Evolutionary conservation across 2,113 vertebrate species (phyloP), one percentile per base, ranked within the genome.

Genomic region (Melanostigma gelatinosum): DNA sequence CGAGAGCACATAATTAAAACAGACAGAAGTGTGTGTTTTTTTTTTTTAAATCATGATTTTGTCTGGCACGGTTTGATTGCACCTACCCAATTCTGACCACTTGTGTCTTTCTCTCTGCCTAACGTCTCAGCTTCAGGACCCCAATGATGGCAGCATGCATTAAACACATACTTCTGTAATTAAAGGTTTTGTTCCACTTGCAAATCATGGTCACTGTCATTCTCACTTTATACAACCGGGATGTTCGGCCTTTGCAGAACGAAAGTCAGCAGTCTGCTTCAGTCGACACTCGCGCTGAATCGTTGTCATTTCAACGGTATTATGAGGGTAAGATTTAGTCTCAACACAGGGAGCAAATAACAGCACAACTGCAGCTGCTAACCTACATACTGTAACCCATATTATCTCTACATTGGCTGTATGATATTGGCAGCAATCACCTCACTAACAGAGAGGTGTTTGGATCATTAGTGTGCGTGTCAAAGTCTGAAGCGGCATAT

Each of bases 111-210:
- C 50, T 46, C 42, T 61, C 52, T 82, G 75, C 55, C 60, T 73
- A 61, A 24, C 71, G 68, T 82, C 74, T 83, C 71, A 55, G 29
- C 50, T 68, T 40, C 18, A 64, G 62, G 58, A 70, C 83, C 57
- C 62, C 64, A 29, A 38, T 32, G 52, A 77, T 79, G 75, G 63
- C 77, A 36, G 62, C 50, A 38, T 24, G 68, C 64, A 63, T 84
- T 81, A 85, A 82, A 89, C 83, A 85, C 77, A 54, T 86, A 84
- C 85, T 69, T 72, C 62, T 50, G 50, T 83, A 83, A 90, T 87
- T 86, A 75, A 87, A 50, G 38, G 44, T 60, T 92, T 91, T 85
- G 86, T 91, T 93, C 92, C 85, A 76, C 75, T 91, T 77, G 84
- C 82, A 92, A 90, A 92, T 93, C 87, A 88, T 67, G 12, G 34